These are phyloP conservation scores for Smutsia gigantea DNA, from an alignment of 2,797 vertebrate species.

Conservation along the genomic window DNA sequence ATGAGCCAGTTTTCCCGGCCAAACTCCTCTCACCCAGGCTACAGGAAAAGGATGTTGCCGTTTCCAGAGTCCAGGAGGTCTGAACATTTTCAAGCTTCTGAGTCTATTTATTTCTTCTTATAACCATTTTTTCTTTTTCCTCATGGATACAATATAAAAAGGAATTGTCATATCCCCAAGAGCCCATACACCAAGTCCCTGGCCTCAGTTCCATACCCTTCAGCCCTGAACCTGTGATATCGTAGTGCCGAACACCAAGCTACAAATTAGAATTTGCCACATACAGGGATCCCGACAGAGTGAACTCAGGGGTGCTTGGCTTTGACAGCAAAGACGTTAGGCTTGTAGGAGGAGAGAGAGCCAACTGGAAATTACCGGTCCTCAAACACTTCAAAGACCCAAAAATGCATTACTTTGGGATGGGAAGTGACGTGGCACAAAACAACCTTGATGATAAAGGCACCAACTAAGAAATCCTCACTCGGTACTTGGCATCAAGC, in stretches of 20 bases:
- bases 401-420: background rate
- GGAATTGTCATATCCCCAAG: background rate
- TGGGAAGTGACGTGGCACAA: background rate
- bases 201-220: background rate
- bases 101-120: background rate
- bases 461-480: background rate
- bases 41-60: background rate
- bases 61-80: background rate
- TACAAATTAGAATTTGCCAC: background rate
- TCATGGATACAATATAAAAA: background rate
- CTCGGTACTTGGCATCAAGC: background rate
- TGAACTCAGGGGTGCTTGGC: background rate
- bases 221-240: background rate
- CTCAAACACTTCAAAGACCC: background rate
- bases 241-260: background rate
- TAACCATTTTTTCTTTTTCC: background rate
- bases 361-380: background rate
- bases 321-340: background rate
- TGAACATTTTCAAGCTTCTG: slow-evolving; percentile 6
- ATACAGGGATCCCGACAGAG: rapidly evolving
- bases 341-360: background rate
- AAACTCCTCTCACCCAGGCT: background rate
- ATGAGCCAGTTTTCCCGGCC: background rate
- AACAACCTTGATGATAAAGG: background rate
- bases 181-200: background rate